Base-by-base conservation (phyloP, 2,888 invertebrate genomes). In the Orthosia gracilis region DNA sequence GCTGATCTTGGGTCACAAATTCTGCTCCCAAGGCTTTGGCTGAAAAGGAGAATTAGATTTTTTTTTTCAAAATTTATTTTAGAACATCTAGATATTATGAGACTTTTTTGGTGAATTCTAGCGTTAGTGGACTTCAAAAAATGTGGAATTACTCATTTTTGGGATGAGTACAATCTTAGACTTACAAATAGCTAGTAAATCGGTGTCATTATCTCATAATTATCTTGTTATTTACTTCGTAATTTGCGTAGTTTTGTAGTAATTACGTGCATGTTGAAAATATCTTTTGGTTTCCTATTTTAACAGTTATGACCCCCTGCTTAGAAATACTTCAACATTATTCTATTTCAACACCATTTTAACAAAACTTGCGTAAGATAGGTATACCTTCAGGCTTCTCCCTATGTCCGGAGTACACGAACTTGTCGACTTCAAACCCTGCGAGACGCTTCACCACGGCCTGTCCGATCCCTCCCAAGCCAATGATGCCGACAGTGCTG, bases 401-500 rank as follows among this genome's bases (percentile, higher is more conserved):
- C 40, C 97, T 97, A 76, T 98, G 97, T 64, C 98, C 98, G 9
- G 97, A 97, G 91, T 99, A 99, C 0, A 99, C 89, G 87, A 99
- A 97, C 89, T 95, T 96, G 7, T 94, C 94, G 0, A 98, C 97
- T 79, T 98, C 97, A 89, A 99, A 99, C 0, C 98, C 97, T 58
- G 97, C 96, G 11, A 99, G 94, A 69, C 98, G 96, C 86, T 97
- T 97, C 4, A 98, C 98, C 3, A 99, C 97, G 76, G 98, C 98
- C 86, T 97, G 97, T 0, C 99, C 99, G 84, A 99, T 98, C 68
- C 98, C 97, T 0, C 99, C 99, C 79, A 98, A 97, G 1, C 99
- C 99, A 26, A 98, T 97, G 58, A 99, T 97, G 3, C 99, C 99
- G 0, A 99, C 98, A 0, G 98, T 98, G 40, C 98, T 98, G 59